These are phyloP conservation scores for Mesoclemmys tuberculata DNA, from an alignment of 2,113 vertebrate species.

Conservation along the genomic window DNA sequence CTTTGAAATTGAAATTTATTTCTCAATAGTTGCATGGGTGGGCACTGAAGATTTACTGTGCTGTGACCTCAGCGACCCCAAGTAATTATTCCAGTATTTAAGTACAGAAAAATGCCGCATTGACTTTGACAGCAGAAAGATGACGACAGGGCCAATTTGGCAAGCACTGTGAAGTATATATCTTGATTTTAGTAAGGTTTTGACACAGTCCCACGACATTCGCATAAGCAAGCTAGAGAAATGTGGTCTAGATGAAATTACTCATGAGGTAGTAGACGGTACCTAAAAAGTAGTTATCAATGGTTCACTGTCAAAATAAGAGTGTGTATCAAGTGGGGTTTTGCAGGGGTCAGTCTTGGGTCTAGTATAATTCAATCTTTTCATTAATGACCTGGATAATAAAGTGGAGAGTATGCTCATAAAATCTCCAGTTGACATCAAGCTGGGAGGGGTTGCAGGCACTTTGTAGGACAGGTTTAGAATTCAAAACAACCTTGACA, in stretches of 20 bases:
- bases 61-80: conserved; percentile 20
- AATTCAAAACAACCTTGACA: not conserved
- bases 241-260: not conserved
- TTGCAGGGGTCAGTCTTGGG: not conserved
- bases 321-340: not conserved
- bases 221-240: not conserved
- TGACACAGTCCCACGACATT: not conserved
- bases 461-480: not conserved
- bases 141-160: not conserved
- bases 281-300: not conserved
- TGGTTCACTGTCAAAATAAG: not conserved
- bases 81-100: conserved; percentile 2
- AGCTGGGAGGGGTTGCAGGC: not conserved
- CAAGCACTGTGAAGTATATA: not conserved
- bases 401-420: not conserved
- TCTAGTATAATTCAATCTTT: not conserved
- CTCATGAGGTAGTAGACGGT: not conserved
- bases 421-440: not conserved
- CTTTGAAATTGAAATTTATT: conserved; percentile 36
- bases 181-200: not conserved
- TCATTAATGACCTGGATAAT: not conserved
- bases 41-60: conserved; percentile 6
- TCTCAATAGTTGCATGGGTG: not conserved
- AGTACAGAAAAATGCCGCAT: not conserved
- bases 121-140: not conserved